Base-by-base conservation (phyloP, 2,888 invertebrate genomes). In the Nymphalis polychloros region DNA sequence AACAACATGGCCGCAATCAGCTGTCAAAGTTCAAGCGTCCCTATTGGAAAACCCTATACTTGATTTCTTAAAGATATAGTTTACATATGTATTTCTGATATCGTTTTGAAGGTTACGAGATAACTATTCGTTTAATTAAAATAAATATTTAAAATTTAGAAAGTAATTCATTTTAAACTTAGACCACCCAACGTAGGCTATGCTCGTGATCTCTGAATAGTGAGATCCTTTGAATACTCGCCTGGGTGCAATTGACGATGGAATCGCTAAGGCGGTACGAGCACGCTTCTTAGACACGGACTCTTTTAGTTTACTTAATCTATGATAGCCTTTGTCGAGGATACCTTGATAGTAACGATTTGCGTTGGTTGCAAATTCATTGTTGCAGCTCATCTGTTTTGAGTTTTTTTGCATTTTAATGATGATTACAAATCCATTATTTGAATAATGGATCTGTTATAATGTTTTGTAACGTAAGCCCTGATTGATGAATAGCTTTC, bases 201-300 rank as follows among this genome's bases (percentile, higher is more conserved):
- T 79, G 83, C 79, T 87, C 90, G 88, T 90, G 89, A 89, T 89
- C 86, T 84, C 77, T 86, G 87, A 89, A 89, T 85, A 83, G 87
- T 81, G 79, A 83, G 88, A 88, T 89, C 88, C 85, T 88, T 84
- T 89, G 89, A 90, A 90, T 88, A 85, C 84, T 81, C 88, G 78
- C 84, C 84, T 82, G 87, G 88, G 89, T 86, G 88, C 88, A 88
- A 90, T 89, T 84, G 89, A 84, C 85, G 86, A 82, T 83, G 79
- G 84, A 81, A 86, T 86, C 84, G 84, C 84, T 85, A 84, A 85
- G 86, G 82, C 85, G 82, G 83, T 81, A 84, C 84, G 82, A 83
- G 79, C 81, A 79, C 80, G 81, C 79, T 81, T 79, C 80, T 81
- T 80, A 79, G 80, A 80, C 76, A 77, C 78, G 76, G 75, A 77